Conservation (phyloP, 2,797 vertebrate genomes). For the Sciaenops ocellatus region DNA sequence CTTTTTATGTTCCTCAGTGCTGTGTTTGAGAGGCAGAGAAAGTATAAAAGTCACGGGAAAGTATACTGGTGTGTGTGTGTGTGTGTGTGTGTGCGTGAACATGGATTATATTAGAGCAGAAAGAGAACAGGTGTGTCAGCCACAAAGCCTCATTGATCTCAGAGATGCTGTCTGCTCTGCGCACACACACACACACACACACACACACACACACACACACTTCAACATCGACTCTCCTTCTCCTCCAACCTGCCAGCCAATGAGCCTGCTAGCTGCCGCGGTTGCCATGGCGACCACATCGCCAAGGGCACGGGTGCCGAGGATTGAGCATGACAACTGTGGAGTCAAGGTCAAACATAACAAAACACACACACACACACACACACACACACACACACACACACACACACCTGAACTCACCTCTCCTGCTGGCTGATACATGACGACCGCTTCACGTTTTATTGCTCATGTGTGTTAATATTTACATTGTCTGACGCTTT, state of each 20-base stretch:
- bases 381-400: slow-evolving; percentile 21
- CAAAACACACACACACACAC: slow-evolving; percentile 34
- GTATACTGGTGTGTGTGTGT: background rate
- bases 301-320: slow-evolving; percentile 48
- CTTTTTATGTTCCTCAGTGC: background rate
- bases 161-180: slow-evolving; percentile 13
- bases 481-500: background rate
- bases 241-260: slow-evolving; percentile 54
- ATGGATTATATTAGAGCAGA: slow-evolving; percentile 20
- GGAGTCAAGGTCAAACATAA: slow-evolving; percentile 66
- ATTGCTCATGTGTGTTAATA: background rate
- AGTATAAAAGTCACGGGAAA: too few relatives aligned
- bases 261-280: slow-evolving; percentile 42
- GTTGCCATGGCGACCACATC: slow-evolving; percentile 62
- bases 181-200: slow-evolving; percentile 9
- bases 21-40: background rate
- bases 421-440: background rate
- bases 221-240: slow-evolving; percentile 29
- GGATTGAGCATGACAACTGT: slow-evolving; percentile 41
- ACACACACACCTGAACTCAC: slow-evolving; percentile 24
- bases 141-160: slow-evolving; percentile 49
- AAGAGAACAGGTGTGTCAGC: slow-evolving; percentile 67
- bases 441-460: background rate
- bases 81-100: background rate
- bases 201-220: slow-evolving; percentile 9